Conservation (phyloP, 2,113 vertebrate genomes). For the Chrysemys picta region DNA sequence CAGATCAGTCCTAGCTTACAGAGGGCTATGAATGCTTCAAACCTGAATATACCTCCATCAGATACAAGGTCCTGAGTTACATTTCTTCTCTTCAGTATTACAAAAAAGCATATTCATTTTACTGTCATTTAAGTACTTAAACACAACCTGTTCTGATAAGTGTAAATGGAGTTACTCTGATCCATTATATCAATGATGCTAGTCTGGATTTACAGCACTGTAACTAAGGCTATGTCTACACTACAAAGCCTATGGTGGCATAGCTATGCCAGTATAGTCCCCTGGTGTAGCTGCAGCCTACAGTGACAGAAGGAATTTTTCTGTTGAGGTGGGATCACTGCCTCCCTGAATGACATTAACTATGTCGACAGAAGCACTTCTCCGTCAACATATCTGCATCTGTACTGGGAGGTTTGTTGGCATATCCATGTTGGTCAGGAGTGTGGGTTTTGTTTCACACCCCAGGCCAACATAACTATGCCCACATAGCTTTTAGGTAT, state of each 20-base stretch:
- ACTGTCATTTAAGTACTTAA: background rate
- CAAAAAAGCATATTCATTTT: background rate
- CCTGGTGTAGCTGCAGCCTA: background rate
- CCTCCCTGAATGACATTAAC: too few relatives aligned
- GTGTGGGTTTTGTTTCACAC: background rate
- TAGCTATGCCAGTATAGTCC: background rate
- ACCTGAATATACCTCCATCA: conserved; percentile 80
- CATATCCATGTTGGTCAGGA: background rate
- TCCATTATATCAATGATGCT: background rate
- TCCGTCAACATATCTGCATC: background rate
- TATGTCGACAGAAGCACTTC: background rate
- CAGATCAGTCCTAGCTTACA: conserved; percentile 77
- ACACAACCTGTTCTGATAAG: background rate
- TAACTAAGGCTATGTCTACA: background rate
- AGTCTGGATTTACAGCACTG: background rate
- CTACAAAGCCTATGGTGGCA: background rate
- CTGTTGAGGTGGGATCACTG: background rate
- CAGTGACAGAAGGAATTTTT: background rate
- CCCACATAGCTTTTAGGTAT: background rate
- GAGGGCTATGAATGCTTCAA: conserved; percentile 78
- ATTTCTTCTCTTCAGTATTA: conserved; percentile 44
- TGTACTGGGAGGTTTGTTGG: background rate
- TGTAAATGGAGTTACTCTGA: background rate
- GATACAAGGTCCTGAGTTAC: conserved; percentile 87
- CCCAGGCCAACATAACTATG: background rate